Conservation (phyloP, 2,113 vertebrate species). For the Oreochromis tanganicae region DNA sequence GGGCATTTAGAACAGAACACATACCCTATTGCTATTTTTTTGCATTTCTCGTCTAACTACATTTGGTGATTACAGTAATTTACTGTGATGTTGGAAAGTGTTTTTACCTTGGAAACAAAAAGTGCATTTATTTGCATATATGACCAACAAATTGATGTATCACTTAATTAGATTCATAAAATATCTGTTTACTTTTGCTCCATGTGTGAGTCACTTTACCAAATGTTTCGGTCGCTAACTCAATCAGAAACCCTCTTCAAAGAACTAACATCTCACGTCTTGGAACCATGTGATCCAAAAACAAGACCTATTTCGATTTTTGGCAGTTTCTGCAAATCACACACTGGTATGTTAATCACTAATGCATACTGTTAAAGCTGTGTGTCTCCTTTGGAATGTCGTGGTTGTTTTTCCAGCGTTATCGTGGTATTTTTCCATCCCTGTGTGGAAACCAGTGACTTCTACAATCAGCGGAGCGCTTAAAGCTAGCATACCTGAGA, state of each 20-base stretch:
- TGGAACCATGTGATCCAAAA: constrained; percentile 1
- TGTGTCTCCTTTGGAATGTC: constrained; percentile 31
- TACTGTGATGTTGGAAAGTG: background rate
- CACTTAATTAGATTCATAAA: constrained; percentile 1
- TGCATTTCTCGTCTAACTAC: background rate
- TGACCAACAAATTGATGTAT: background rate
- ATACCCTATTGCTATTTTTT: background rate
- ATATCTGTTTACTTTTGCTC: background rate
- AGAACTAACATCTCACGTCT: background rate
- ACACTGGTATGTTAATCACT: constrained; percentile 40
- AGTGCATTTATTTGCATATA: background rate
- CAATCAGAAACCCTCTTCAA: background rate
- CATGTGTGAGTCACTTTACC: background rate
- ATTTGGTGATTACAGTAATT: background rate
- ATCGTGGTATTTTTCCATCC: constrained; percentile 48
- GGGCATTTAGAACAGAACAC: background rate
- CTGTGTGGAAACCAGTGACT: constrained; percentile 44
- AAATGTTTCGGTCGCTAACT: background rate
- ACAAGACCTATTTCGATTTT: constrained; percentile 20
- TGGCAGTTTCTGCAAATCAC: constrained; percentile 45
- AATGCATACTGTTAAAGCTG: constrained; percentile 2
- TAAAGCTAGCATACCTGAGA: constrained; percentile 33
- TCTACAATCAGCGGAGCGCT: constrained; percentile 32
- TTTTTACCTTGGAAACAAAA: background rate
- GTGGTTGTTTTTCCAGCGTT: constrained; percentile 39